Conservation (phyloP, 2,888 invertebrate species). For the Cantharis rufa region DNA sequence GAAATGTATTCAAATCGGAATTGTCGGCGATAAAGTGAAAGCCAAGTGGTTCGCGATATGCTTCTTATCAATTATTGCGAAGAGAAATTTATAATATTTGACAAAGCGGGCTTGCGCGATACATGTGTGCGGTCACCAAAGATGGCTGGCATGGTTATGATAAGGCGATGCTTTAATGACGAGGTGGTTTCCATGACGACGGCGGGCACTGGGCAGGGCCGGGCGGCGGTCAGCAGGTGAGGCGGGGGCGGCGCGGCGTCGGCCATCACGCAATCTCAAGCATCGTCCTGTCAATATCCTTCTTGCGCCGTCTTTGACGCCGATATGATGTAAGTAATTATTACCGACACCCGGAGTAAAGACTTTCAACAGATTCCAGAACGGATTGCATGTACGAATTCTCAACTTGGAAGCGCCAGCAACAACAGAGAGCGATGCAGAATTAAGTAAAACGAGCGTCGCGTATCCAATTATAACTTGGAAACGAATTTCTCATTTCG, state of each 20-base stretch:
- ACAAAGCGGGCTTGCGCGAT: constrained; percentile 37
- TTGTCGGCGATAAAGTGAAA: constrained; percentile 20
- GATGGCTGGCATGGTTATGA: constrained; percentile 61
- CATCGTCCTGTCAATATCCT: constrained; percentile 49
- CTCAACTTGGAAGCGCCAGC: constrained; percentile 10
- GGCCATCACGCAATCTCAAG: constrained; percentile 58
- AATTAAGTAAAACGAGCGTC: constrained; percentile 41
- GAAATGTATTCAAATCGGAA: constrained; percentile 33
- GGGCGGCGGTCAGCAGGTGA: constrained; percentile 43
- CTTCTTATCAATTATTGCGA: constrained; percentile 33
- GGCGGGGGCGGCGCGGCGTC: constrained; percentile 45
- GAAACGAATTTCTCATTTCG: constrained; percentile 62
- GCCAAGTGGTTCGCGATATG: constrained; percentile 15
- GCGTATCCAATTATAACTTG: constrained; percentile 62
- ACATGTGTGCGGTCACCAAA: constrained; percentile 53
- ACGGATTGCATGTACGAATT: not conserved
- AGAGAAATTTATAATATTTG: constrained; percentile 44
- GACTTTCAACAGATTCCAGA: constrained; percentile 8
- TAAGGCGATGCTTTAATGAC: constrained; percentile 63
- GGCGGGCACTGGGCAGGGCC: constrained; percentile 58
- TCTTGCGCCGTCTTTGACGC: constrained; percentile 32
- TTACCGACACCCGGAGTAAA: constrained; percentile 25
- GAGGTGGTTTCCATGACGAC: constrained; percentile 59
- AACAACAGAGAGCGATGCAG: constrained; percentile 31
- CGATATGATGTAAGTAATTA: constrained; percentile 32